A percentile compares a stretch with the other conserved stretches of the same genome.
Conservation (phyloP, 2,888 invertebrate species). For the Acleris sparsana region DNA sequence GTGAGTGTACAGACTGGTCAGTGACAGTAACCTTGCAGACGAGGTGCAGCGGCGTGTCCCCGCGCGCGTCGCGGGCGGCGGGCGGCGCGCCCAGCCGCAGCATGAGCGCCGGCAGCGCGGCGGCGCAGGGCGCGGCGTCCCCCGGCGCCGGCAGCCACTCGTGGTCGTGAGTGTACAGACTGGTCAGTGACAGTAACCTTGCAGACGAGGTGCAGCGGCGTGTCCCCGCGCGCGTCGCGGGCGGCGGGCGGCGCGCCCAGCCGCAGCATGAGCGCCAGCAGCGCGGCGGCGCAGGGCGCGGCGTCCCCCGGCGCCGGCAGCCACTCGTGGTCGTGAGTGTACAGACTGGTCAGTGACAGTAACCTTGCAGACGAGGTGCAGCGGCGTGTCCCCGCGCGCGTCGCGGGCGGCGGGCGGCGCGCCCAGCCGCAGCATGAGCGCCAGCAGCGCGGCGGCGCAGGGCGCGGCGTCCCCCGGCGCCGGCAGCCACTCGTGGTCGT, state of each 20-base stretch:
- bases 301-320: no score
- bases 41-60: no score
- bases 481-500: no score
- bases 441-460: conserved; percentile 68
- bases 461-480: no score
- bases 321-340: neutral
- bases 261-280: conserved; percentile 86
- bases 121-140: no score
- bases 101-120: conserved; percentile 83
- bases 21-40: no score
- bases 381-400: conserved; percentile 92
- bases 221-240: conserved; percentile 92
- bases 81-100: no score
- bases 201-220: conserved; percentile 93
- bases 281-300: conserved; percentile 41
- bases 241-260: conserved; percentile 93
- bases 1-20: no score
- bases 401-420: conserved; percentile 92
- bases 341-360: neutral
- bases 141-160: conserved; percentile 75
- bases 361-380: conserved; percentile 92
- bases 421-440: conserved; percentile 89
- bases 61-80: no score
- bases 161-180: neutral
- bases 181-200: conserved; percentile 68